Percentiles rank a stretch among this genome's conserved stretches.
phyloP scores from a whole-genome alignment of 2,797 vertebrate genomes.

The Lophotriccus pileatus region DNA sequence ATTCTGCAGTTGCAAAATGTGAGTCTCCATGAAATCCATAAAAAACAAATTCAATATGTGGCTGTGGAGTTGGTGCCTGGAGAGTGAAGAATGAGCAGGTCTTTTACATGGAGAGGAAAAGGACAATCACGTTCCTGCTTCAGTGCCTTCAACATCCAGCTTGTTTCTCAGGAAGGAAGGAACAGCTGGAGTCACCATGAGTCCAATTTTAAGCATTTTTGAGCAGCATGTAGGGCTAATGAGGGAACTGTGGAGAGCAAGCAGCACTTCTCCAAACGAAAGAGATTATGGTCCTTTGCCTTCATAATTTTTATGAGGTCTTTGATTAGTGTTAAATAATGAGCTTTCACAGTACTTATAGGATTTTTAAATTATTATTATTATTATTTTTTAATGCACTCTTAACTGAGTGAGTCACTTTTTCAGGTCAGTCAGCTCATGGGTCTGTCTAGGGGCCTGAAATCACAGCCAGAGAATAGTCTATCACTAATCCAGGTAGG shows the following conservation, averaged over 20 bases:
- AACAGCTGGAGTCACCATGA: not conserved
- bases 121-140: not conserved
- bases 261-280: not conserved
- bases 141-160: not conserved
- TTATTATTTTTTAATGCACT: not conserved
- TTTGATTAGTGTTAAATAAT: not conserved
- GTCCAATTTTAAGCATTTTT: not conserved
- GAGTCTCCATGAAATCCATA: not conserved
- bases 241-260: not conserved
- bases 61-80: not conserved
- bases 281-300: not conserved
- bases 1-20: not conserved
- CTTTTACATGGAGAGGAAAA: fast-evolving
- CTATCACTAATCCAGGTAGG: not conserved
- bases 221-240: not conserved
- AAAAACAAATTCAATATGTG: fast-evolving
- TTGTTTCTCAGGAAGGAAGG: not conserved
- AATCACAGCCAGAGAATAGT: not conserved
- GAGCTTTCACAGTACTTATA: not conserved
- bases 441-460: not conserved
- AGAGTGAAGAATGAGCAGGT: not conserved
- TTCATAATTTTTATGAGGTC: not conserved
- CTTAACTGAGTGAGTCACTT: not conserved
- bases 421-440: not conserved
- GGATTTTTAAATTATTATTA: not conserved